These are phyloP conservation scores for Agrilus biguttatus DNA, from an alignment of 2,888 invertebrate species.

Conservation along the genomic window DNA sequence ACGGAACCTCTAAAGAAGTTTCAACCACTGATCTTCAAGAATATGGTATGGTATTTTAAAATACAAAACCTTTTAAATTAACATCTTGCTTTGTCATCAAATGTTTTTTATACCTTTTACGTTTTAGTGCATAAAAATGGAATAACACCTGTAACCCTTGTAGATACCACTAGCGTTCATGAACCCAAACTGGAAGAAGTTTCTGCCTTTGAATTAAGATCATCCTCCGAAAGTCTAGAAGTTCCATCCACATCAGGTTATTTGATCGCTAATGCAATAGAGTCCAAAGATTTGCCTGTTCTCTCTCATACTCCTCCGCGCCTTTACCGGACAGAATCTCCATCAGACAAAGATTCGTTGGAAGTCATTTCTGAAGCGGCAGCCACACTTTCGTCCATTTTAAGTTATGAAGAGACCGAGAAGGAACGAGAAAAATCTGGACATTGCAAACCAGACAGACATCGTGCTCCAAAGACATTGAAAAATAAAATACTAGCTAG, in stretches of 20 bases:
- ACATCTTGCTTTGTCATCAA: no score
- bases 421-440: slow-evolving; percentile 28
- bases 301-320: slow-evolving; percentile 10
- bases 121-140: no score
- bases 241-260: slow-evolving; percentile 51
- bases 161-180: no score
- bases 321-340: slow-evolving; percentile 21
- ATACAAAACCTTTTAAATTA: no score
- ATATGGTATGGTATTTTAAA: no score
- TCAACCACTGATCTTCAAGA: no score
- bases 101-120: no score
- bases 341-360: slow-evolving; percentile 36
- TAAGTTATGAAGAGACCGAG: slow-evolving; percentile 30
- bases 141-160: no score
- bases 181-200: no score
- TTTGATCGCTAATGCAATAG: slow-evolving; percentile 46
- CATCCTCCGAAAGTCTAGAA: slow-evolving; percentile 30
- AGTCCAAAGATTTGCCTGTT: slow-evolving; percentile 16
- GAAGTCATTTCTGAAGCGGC: slow-evolving; percentile 49
- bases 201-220: no score
- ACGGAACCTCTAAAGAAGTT: no score
- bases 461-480: not conserved
- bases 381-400: slow-evolving; percentile 43
- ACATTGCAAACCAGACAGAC: slow-evolving; percentile 4
- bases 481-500: slow-evolving; percentile 22